Evolutionary conservation across 2,797 vertebrate species (phyloP).

Genomic region (Cottoperca gobio): DNA sequence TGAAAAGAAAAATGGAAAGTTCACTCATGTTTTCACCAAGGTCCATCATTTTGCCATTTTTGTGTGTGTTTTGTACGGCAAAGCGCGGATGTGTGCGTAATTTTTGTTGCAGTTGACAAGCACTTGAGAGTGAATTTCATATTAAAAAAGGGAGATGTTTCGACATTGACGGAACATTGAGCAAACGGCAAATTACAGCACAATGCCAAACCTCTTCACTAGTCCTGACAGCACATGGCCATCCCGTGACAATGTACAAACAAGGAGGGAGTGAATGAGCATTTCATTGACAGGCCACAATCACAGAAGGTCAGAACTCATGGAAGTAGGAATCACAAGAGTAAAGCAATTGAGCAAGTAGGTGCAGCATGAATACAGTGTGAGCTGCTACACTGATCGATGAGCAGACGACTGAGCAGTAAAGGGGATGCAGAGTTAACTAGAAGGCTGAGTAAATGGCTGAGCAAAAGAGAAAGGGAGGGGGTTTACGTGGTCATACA

Average conservation of each 20-base stretch:
- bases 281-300: constrained; percentile 76
- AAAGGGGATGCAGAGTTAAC: constrained; percentile 73
- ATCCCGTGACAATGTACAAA: constrained; percentile 74
- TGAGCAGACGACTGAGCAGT: constrained; percentile 58
- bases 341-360: constrained; percentile 69
- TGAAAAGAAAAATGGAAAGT: constrained; percentile 61
- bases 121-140: constrained; percentile 75
- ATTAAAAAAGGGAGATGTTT: constrained; percentile 76
- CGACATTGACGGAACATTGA: constrained; percentile 80
- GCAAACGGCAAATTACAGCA: constrained; percentile 78
- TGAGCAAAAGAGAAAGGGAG: constrained; percentile 62
- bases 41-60: constrained; percentile 60
- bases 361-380: constrained; percentile 57
- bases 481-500: constrained; percentile 53
- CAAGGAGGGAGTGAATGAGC: constrained; percentile 70
- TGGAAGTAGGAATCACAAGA: constrained; percentile 63
- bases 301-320: constrained; percentile 82
- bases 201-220: constrained; percentile 83
- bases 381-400: constrained; percentile 72
- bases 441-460: constrained; percentile 78
- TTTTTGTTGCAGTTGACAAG: constrained; percentile 71
- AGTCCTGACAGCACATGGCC: constrained; percentile 78
- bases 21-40: constrained; percentile 74
- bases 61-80: constrained; percentile 28
- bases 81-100: constrained; percentile 48